phyloP scores from a whole-genome alignment of 2,797 vertebrate genomes.

The Oreochromis mossambicus region DNA sequence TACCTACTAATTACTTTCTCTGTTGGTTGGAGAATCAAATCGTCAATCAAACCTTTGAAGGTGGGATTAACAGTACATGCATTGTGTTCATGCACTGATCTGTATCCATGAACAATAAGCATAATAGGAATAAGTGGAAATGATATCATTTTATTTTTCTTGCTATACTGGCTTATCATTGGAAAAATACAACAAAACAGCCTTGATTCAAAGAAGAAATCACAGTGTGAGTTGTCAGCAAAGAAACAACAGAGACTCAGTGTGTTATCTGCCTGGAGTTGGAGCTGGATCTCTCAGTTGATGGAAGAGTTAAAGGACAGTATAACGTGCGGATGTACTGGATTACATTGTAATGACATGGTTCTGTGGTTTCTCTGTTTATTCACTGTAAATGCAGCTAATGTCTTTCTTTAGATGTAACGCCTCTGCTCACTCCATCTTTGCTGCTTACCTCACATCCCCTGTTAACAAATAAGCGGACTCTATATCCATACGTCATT shows the following conservation, averaged over 20 bases:
- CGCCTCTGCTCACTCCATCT: not conserved
- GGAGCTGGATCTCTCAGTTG: not conserved
- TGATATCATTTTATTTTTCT: not conserved
- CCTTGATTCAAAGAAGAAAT: not conserved
- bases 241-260: not conserved
- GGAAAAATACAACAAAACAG: not conserved
- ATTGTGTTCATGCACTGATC: not conserved
- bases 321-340: not conserved
- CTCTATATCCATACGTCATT: not conserved
- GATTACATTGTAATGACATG: not conserved
- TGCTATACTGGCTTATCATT: not conserved
- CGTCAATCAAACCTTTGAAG: not conserved
- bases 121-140: not conserved
- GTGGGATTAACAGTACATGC: not conserved
- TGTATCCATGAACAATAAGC: not conserved
- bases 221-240: not conserved
- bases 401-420: not conserved
- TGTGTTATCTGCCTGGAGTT: not conserved
- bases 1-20: not conserved
- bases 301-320: not conserved
- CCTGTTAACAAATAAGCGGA: conserved; percentile 1
- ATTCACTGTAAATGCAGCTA: not conserved
- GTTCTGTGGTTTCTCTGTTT: not conserved
- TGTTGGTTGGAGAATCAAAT: not conserved
- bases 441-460: not conserved